Percentiles rank a stretch among this genome's conserved stretches.
Conservation (phyloP, 1,140 invertebrate species). For the Trypoxylus dichotomus region DNA sequence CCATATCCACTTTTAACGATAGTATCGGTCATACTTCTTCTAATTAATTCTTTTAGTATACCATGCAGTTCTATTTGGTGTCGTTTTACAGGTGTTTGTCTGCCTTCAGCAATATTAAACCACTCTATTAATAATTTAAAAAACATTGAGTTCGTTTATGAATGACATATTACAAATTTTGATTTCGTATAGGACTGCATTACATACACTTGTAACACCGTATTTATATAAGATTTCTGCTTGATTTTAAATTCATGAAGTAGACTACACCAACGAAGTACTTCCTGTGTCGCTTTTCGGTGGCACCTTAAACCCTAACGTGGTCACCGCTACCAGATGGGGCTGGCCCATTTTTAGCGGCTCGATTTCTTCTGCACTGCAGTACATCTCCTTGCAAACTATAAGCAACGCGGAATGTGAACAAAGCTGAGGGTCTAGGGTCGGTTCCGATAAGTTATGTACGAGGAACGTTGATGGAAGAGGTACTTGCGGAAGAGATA, state of each 20-base stretch:
- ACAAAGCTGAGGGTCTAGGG: not conserved
- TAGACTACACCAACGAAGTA: not conserved
- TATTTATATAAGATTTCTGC: not conserved
- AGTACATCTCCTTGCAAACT: not conserved
- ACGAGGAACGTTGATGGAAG: not conserved
- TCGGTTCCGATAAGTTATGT: not conserved
- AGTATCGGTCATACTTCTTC: too few species aligned
- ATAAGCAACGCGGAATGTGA: not conserved
- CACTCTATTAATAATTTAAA: too few species aligned
- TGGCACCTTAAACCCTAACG: not conserved
- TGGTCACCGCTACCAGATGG: not conserved
- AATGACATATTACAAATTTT: too few species aligned
- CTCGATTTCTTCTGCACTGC: not conserved
- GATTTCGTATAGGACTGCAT: too few species aligned
- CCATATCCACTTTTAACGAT: too few species aligned
- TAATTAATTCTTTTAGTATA: too few species aligned
- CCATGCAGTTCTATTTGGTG: too few species aligned
- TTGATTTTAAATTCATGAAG: not conserved
- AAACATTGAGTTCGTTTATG: too few species aligned
- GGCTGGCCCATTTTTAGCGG: not conserved
- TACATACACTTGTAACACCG: too few species aligned
- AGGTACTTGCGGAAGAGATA: not conserved
- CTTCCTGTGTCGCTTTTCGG: not conserved
- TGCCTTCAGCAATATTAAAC: too few species aligned
- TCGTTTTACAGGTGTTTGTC: too few species aligned